Base-by-base conservation (phyloP, 2,888 invertebrate species). In the Euspilapteryx auroguttella region DNA sequence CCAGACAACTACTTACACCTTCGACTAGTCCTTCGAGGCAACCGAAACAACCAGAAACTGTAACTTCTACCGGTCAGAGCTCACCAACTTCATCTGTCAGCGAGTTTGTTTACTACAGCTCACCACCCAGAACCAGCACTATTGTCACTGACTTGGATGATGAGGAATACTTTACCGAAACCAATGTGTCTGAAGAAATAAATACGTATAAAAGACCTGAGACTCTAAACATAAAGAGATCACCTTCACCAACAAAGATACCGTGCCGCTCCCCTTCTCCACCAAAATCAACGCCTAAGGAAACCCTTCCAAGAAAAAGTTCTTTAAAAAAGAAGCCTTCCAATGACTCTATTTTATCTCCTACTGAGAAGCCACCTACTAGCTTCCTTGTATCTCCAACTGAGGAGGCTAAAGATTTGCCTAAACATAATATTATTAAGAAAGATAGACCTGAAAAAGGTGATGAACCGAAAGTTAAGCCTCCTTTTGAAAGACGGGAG, bases 401-500 rank as follows among this genome's bases (percentile, higher is more conserved):
- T 21, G 47, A 49, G 4, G 63, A 65, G 34, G 41, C 38, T 12
- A 50, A 48, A 36, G 41, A 50, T 15, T 38, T 50, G 8, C 37
- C 40, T 12, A 44, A 44, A 27, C 49, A 55, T 29, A 55, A 54
- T 36, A 36, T 54, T 3, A 41, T 54, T 0, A 62, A 58, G 24
- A 64, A 65, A 42, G 55, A 62, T 29, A 34, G 37, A 3, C 45
- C 55, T 10, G 44, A 50, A 20, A 44, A 55, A 40, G 21, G 33
- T n/a, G 43, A 42, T 24, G 35, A 42, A 15, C 48, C 51, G 0
- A 80, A 78, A 38, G 46, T 62, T 13, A 81, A 79, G 38, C 80
- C 81, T 21, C 79, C 83, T 1, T 51, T 81, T 20, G 80, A 79
- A 36, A 71, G 85, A 40, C 80, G 83, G 21, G 86, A 87, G 54